Base-by-base conservation (phyloP, 2,113 vertebrate species). In the Shinisaurus crocodilurus region DNA sequence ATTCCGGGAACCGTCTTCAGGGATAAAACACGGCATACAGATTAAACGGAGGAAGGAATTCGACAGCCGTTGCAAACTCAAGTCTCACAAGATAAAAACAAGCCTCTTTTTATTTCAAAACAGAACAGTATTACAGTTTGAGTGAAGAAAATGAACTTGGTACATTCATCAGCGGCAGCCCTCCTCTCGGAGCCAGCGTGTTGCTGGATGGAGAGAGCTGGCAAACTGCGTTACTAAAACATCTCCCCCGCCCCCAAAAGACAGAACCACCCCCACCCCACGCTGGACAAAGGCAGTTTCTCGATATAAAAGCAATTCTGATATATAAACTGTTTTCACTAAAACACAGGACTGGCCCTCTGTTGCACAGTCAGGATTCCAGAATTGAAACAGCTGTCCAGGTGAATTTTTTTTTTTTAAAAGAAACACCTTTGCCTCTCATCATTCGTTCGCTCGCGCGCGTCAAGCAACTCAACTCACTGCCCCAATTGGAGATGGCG, bases 111-210 rank as follows among this genome's bases (percentile, higher is more conserved):
- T 98, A 98, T 98, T 98, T 97, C 96, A 98, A 97, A 96, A 85
- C n/a, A 54, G 97, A 87, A 97, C 98, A 98, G 97, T 98, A 97
- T 98, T 98, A 98, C 98, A 98, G 96, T 95, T 96, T 23, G 97
- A 97, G 97, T 97, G 97, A 98, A 94, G 94, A 95, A 97, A 89
- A 88, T 93, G 95, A 96, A 97, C 94, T 80, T 95, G 92, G 97
- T 98, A 99, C 98, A 99, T 98, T 99, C 98, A 98, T 98, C 97
- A 97, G 98, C 97, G 97, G 97, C 95, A 97, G 95, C 96, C 96
- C 95, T 95, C 84, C 23, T 91, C 89, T 79, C 92, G 37, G 88
- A 96, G 95, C 93, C 95, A 94, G 95, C 92, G 87, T 90, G 84
- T 89, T 92, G 95, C 95, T 40, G 79, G 88, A 93, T 95, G 91